Evolutionary conservation across 2,797 vertebrate genomes (phyloP).

Genomic region (Sparus aurata): DNA sequence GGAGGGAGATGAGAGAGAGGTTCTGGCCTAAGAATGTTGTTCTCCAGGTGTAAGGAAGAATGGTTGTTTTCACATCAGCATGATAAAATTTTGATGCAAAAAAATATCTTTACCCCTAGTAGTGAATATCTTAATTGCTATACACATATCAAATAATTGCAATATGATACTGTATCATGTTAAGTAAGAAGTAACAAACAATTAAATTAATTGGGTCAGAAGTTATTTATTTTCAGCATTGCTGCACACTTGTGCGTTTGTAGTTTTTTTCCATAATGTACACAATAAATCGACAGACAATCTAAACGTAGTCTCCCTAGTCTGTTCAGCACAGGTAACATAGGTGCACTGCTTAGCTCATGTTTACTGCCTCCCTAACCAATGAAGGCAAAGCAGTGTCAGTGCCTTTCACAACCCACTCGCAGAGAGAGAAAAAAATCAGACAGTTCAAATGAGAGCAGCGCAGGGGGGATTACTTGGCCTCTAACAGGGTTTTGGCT

Average conservation of each 20-base stretch:
- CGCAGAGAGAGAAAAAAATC: conserved; percentile 46
- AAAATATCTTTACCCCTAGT: too few relatives aligned
- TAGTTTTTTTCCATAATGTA: not conserved
- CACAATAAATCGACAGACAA: not conserved
- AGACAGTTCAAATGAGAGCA: conserved; percentile 82
- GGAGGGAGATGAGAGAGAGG: too few relatives aligned
- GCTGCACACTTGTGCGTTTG: not conserved
- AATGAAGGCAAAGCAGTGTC: conserved; percentile 38
- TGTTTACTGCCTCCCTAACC: conserved; percentile 50
- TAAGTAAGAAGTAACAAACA: too few relatives aligned
- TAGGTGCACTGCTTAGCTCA: not conserved
- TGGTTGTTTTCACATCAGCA: too few relatives aligned
- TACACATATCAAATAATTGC: too few relatives aligned
- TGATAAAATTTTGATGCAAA: too few relatives aligned
- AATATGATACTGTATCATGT: too few relatives aligned
- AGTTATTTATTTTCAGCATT: too few relatives aligned
- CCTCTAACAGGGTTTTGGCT: conserved; percentile 89
- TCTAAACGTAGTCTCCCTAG: not conserved
- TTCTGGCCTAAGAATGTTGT: too few relatives aligned
- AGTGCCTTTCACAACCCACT: conserved; percentile 53
- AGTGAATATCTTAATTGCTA: too few relatives aligned
- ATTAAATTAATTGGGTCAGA: not conserved
- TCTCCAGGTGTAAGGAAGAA: too few relatives aligned
- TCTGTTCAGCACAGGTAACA: conserved; percentile 2
- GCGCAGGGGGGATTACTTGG: conserved; percentile 85